phyloP scores from a whole-genome alignment of 2,113 vertebrate genomes.

The Pardalotus punctatus region DNA sequence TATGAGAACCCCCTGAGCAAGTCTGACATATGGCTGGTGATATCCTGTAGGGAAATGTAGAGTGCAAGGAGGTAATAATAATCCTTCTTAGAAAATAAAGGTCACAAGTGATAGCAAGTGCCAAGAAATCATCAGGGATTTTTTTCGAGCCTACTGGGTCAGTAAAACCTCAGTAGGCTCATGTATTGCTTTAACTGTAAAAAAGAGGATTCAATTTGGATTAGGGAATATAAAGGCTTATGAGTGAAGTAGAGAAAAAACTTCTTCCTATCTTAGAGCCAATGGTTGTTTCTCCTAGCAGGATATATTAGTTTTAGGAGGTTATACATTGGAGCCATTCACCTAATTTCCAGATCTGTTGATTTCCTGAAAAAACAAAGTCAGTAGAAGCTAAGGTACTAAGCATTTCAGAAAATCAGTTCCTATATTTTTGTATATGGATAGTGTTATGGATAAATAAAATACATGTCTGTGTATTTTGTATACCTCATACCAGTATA shows the following conservation, averaged over 20 bases:
- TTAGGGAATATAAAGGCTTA: background rate
- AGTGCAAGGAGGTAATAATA: constrained; percentile 5
- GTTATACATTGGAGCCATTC: background rate
- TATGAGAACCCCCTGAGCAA: background rate
- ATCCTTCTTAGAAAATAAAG: constrained; percentile 45
- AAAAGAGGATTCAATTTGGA: background rate
- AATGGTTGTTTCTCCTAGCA: background rate
- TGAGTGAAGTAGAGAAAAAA: background rate
- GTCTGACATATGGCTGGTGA: constrained; percentile 21
- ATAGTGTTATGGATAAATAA: background rate
- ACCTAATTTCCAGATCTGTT: background rate
- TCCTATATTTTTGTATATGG: background rate
- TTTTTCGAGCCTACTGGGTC: background rate
- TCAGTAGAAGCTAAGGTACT: background rate
- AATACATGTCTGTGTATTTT: background rate
- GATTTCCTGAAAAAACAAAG: background rate
- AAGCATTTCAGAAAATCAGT: background rate
- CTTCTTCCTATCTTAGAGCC: background rate
- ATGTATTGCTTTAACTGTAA: background rate
- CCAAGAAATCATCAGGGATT: constrained; percentile 19
- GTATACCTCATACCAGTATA: background rate
- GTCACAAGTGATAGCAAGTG: constrained; percentile 37
- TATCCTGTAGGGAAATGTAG: constrained; percentile 11
- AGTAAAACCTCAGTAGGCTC: background rate
- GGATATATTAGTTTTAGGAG: background rate